Base-by-base conservation (phyloP, 2,888 invertebrate species). In the Zygogramma bicolorata region DNA sequence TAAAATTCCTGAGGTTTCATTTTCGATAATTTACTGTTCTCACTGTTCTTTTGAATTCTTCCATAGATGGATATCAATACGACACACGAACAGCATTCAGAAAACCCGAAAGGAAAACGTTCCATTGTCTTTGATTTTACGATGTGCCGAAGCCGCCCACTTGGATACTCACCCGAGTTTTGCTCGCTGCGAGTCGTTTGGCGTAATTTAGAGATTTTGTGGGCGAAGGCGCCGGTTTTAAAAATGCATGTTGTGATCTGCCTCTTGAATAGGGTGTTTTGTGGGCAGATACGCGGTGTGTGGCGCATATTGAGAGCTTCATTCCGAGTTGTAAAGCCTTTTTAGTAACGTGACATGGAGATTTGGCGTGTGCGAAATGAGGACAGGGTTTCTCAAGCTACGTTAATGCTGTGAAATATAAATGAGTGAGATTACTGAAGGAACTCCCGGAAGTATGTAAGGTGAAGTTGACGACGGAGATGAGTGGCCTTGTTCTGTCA, bases 111-210 rank as follows among this genome's bases (percentile, higher is more conserved):
- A n/a, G n/a, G n/a, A n/a, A n/a, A n/a, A n/a, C 29, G 7, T 29
- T 29, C 29, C 7, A 29, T 3, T 6, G 92, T 95, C 88, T 93
- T 94, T 87, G 93, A 94, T 88, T 95, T 92, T 86, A 92, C 95
- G 85, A 92, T 92, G 82, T 93, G 93, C 79, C 89, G 95, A 74
- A 93, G 90, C 84, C 94, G 94, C 78, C 94, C 94, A 68, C 94
- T 92, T 84, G 89, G 89, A 77, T 90, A 92, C 85, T 92, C 91
- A 83, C 89, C 90, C 42, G 91, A 91, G 69, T 90, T 90, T 91
- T 91, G 81, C 90, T 94, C 73, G 93, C 94, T 86, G 94, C 94
- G 88, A 93, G 93, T 80, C n/a, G 25, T 27, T 25, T n/a, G 1
- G 25, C 4, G 22, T 25, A 27, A 25, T 53, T 25, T 53, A 53